These are phyloP conservation scores for Guaruba guarouba DNA, from an alignment of 2,113 vertebrate genomes.

Conservation along the genomic window DNA sequence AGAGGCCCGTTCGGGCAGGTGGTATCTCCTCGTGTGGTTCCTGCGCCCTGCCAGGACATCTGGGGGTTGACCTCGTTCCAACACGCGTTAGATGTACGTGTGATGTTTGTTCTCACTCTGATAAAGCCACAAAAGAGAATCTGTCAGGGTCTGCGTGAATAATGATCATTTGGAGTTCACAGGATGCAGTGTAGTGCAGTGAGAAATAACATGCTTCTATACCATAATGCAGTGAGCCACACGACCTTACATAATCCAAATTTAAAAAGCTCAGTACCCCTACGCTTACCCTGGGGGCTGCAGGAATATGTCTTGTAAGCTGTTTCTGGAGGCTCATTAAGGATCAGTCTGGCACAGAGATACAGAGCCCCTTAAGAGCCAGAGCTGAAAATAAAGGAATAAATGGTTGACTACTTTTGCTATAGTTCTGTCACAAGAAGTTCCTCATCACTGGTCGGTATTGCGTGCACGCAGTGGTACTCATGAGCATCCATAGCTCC, in stretches of 20 bases:
- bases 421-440: not conserved
- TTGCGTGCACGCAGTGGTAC: not conserved
- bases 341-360: not conserved
- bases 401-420: not conserved
- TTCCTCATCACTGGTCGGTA: not conserved
- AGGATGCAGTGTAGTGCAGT: not conserved
- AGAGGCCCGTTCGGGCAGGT: conserved; percentile 6
- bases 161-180: not conserved
- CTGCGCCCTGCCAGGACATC: not conserved
- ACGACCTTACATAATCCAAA: conserved; percentile 54
- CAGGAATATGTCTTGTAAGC: not conserved
- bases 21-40: not conserved
- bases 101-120: not conserved
- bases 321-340: not conserved
- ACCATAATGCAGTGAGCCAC: conserved; percentile 38
- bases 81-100: not conserved
- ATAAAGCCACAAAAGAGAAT: not conserved
- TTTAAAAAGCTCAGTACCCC: conserved; percentile 27
- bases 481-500: not conserved
- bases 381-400: not conserved
- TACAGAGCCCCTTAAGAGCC: not conserved
- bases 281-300: not conserved
- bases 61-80: not conserved
- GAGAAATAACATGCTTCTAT: not conserved
- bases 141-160: not conserved